Evolutionary conservation across 2,797 vertebrate genomes (phyloP), one percentile per base, ranked within the genome.

Genomic region (Eleutherodactylus coqui): DNA sequence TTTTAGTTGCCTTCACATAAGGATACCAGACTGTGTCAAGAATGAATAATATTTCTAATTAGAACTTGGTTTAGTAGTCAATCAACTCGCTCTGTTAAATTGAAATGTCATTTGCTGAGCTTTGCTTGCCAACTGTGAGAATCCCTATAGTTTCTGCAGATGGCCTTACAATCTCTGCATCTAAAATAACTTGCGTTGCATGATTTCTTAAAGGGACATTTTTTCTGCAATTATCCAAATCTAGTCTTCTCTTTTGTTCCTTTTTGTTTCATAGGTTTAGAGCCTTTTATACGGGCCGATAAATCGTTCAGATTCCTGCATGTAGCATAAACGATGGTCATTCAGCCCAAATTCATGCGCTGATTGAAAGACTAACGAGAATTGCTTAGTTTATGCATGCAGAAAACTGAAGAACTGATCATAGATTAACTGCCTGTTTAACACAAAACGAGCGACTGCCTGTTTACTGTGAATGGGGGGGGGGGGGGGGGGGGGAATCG

Each of bases 101-200:
- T 94, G 93, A 96, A 95, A 94, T 94, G 93, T 95, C 95, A 96
- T 94, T 93, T 95, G 94, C 91, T 92, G 88, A 92, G 89, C 91
- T 93, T 93, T 93, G 91, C 90, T 92, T 93, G 91, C 92, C 91
- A 92, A 72, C 90, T 92, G 91, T 90, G 90, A 91, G 92, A 90
- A 91, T 91, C 91, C 93, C 94, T 92, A 90, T 93, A 92, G 93
- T 92, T 94, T 91, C 90, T 93, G 93, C 94, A 94, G 93, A 95
- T 95, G 94, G 94, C 92, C 91, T 93, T 90, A 91, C 89, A 89
- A 89, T 92, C 91, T 91, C 91, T 93, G 91, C 89, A 88, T 92
- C 89, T 88, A 88, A 92, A 92, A 91, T 91, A 92, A 92, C 90
- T 91, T 92, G 90, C 87, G 89, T 43, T 90, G 92, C 36, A 49